phyloP scores from a whole-genome alignment of 2,113 vertebrate genomes.

The Tachysurus vachellii region DNA sequence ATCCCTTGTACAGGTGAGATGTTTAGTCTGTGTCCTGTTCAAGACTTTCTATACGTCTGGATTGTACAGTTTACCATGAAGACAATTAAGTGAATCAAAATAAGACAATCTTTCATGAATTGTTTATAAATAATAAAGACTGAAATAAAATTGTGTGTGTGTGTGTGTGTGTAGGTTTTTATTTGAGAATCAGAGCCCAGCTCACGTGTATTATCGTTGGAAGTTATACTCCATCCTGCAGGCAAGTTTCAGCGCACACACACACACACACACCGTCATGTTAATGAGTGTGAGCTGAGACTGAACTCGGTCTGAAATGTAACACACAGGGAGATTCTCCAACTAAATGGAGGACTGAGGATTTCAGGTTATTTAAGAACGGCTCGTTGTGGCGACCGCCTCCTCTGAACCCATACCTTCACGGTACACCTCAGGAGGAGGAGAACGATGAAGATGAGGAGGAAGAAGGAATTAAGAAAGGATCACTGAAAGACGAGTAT shows the following conservation, averaged over 20 bases:
- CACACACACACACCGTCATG: not conserved
- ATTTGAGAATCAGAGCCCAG: slow-evolving; percentile 99
- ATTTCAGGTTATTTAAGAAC: slow-evolving; percentile 98
- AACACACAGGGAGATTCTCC: slow-evolving; percentile 88
- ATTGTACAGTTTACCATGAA: not conserved
- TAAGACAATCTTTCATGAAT: not conserved
- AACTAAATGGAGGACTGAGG: slow-evolving; percentile 94
- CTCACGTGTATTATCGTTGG: slow-evolving; percentile 98
- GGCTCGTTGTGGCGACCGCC: slow-evolving; percentile 96
- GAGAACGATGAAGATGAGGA: slow-evolving; percentile 89
- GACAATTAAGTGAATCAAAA: not conserved
- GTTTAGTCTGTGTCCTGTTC: not conserved
- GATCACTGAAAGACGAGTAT: slow-evolving; percentile 96
- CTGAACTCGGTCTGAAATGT: not conserved
- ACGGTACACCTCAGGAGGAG: slow-evolving; percentile 92
- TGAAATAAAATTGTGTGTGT: not conserved
- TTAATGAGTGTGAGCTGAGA: not conserved
- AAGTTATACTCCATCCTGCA: slow-evolving; percentile 97
- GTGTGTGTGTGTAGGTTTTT: slow-evolving; percentile 80
- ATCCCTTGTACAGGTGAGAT: slow-evolving; percentile 94
- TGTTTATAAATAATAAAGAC: too few relatives aligned
- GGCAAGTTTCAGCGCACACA: slow-evolving; percentile 66
- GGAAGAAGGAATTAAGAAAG: slow-evolving; percentile 90
- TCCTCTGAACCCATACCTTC: slow-evolving; percentile 92
- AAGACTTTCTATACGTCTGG: not conserved